Evolutionary conservation across 2,888 invertebrate genomes (phyloP).

Genomic region (Drosophila meridiana): DNA sequence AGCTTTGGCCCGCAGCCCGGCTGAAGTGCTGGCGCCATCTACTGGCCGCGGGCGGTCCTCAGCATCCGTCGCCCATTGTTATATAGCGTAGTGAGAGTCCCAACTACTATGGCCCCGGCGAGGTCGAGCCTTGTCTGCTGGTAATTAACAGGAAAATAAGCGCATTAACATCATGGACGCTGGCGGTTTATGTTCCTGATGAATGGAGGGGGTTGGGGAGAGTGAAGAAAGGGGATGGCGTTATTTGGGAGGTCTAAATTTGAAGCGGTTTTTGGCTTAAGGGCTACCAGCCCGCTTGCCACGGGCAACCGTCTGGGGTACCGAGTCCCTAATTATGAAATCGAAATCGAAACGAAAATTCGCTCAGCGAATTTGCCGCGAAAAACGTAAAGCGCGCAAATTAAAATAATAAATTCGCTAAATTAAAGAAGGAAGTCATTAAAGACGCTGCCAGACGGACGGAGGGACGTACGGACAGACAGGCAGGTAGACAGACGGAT

Average conservation of each 20-base stretch:
- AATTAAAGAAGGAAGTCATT: slow-evolving; percentile 74
- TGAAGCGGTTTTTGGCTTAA: slow-evolving; percentile 19
- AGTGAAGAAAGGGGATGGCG: not conserved
- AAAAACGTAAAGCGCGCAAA: slow-evolving; percentile 69
- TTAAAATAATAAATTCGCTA: slow-evolving; percentile 78
- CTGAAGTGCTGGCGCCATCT: slow-evolving; percentile 19
- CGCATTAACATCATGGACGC: slow-evolving; percentile 69
- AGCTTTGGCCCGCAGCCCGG: slow-evolving; percentile 35
- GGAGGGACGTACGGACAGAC: not conserved
- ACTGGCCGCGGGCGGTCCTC: slow-evolving; percentile 26
- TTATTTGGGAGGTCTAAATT: not conserved
- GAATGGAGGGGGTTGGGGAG: slow-evolving; percentile 15
- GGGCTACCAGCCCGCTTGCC: slow-evolving; percentile 28
- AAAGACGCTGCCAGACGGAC: slow-evolving; percentile 33
- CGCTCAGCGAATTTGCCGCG: slow-evolving; percentile 32
- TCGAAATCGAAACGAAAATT: slow-evolving; percentile 65
- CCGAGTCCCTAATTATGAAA: slow-evolving; percentile 59
- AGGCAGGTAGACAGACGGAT: slow-evolving; percentile 14
- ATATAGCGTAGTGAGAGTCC: not conserved
- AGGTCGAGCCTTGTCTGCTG: slow-evolving; percentile 59
- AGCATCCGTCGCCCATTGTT: slow-evolving; percentile 5
- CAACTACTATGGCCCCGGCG: slow-evolving; percentile 37
- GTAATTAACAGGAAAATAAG: slow-evolving; percentile 78
- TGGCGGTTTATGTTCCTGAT: slow-evolving; percentile 41
- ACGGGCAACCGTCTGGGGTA: slow-evolving; percentile 34